Conservation (phyloP, 2,797 vertebrate species). For the Apogon hyalosoma region DNA sequence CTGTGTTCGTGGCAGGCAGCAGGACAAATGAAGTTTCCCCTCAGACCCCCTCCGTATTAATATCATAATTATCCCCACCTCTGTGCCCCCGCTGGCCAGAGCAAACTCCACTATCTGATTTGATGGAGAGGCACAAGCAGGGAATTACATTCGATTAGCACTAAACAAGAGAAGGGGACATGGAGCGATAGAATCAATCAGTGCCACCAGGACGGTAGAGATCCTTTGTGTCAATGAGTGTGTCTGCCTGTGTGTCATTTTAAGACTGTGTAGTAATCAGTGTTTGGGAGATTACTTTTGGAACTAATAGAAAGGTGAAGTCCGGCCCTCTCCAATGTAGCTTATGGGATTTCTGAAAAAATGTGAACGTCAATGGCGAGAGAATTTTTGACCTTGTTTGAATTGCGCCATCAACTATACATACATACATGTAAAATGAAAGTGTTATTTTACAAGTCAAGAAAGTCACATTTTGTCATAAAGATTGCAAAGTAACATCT, state of each 20-base stretch:
- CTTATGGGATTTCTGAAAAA: too few species aligned
- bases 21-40: conserved; percentile 84
- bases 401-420: too few species aligned
- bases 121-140: conserved; percentile 82
- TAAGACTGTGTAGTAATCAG: too few species aligned
- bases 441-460: too few species aligned
- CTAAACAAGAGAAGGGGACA: conserved; percentile 85
- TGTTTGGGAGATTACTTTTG: too few species aligned
- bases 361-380: too few species aligned
- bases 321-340: too few species aligned
- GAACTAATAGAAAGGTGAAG: too few species aligned
- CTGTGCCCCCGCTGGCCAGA: conserved; percentile 72
- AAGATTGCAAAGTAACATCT: too few species aligned
- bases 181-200: conserved; percentile 81
- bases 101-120: conserved; percentile 77
- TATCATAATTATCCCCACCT: conserved; percentile 86
- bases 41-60: conserved; percentile 82
- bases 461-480: too few species aligned
- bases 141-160: conserved; percentile 87
- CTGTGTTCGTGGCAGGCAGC: conserved; percentile 77
- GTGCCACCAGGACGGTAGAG: conserved; percentile 67
- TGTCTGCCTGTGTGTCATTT: conserved; percentile 10
- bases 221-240: conserved; percentile 48
- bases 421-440: too few species aligned
- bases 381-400: too few species aligned